phyloP scores from a whole-genome alignment of 2,888 invertebrate species.

The Bombylius major region DNA sequence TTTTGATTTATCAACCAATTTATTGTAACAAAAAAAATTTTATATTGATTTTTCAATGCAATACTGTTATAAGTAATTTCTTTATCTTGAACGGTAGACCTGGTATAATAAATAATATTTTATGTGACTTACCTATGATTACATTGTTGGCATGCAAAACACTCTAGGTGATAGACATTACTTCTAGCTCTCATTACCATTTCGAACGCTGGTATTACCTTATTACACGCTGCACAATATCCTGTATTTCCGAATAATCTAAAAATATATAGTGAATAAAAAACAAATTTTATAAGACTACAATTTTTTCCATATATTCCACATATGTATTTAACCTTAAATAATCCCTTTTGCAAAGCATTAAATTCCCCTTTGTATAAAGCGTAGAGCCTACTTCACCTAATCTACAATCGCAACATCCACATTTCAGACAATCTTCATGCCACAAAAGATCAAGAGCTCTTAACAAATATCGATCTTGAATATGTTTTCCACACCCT shows the following conservation, averaged over 20 bases:
- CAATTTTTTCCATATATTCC: background rate
- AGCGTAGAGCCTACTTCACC: slow-evolving; percentile 94
- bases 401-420: slow-evolving; percentile 91
- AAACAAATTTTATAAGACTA: background rate
- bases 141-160: slow-evolving; percentile 97
- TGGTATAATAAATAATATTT: too few relatives aligned
- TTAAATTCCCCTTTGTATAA: slow-evolving; percentile 89
- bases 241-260: slow-evolving; percentile 92
- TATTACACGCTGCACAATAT: slow-evolving; percentile 93
- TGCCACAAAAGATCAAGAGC: slow-evolving; percentile 94
- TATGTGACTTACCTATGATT: slow-evolving; percentile 72
- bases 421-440: slow-evolving; percentile 94
- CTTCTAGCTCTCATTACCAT: slow-evolving; percentile 97
- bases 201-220: slow-evolving; percentile 96
- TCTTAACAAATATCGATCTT: slow-evolving; percentile 79
- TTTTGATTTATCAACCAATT: too few relatives aligned
- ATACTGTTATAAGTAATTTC: too few relatives aligned
- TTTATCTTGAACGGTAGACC: too few relatives aligned
- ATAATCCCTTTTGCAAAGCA: slow-evolving; percentile 92
- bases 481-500: slow-evolving; percentile 88
- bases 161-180: slow-evolving; percentile 95
- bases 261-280: slow-evolving; percentile 14
- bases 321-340: slow-evolving; percentile 49
- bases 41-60: too few relatives aligned
- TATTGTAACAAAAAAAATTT: too few relatives aligned